Conservation (phyloP, 2,888 invertebrate species). For the Podotricha telesiphe region DNA sequence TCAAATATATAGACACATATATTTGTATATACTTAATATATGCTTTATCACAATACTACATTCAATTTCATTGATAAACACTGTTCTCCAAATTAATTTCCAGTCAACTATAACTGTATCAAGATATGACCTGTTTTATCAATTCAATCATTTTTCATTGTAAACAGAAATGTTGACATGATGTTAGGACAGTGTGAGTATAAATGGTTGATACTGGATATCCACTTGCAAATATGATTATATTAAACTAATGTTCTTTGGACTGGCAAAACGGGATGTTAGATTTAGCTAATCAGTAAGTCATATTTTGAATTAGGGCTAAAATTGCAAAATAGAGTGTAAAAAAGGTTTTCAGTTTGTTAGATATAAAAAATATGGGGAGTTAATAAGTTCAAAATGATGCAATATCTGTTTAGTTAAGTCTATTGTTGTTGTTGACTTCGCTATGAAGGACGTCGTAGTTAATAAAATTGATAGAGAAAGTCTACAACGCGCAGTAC, state of each 20-base stretch:
- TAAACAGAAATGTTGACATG: slow-evolving; percentile 6
- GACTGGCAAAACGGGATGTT: too few relatives aligned
- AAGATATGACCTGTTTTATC: slow-evolving; percentile 25
- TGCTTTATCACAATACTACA: not conserved
- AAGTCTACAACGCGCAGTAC: slow-evolving; percentile 55
- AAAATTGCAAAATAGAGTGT: too few relatives aligned
- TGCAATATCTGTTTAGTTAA: slow-evolving; percentile 39
- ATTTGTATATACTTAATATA: not conserved
- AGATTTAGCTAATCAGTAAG: too few relatives aligned
- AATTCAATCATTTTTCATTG: slow-evolving; percentile 11
- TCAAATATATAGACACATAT: not conserved
- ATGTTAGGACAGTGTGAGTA: not conserved
- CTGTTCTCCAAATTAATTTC: not conserved
- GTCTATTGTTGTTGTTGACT: slow-evolving; percentile 41
- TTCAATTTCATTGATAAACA: not conserved
- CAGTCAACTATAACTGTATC: not conserved
- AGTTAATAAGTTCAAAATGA: slow-evolving; percentile 34
- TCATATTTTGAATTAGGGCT: too few relatives aligned
- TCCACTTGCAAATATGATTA: too few relatives aligned
- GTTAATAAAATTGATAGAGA: slow-evolving; percentile 56
- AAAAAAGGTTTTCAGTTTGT: too few relatives aligned
- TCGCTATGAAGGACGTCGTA: slow-evolving; percentile 59
- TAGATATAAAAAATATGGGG: too few relatives aligned
- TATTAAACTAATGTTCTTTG: too few relatives aligned
- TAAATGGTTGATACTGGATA: too few relatives aligned